Base-by-base conservation (phyloP, 2,888 invertebrate genomes). In the Lepeophtheirus nordmannii region DNA sequence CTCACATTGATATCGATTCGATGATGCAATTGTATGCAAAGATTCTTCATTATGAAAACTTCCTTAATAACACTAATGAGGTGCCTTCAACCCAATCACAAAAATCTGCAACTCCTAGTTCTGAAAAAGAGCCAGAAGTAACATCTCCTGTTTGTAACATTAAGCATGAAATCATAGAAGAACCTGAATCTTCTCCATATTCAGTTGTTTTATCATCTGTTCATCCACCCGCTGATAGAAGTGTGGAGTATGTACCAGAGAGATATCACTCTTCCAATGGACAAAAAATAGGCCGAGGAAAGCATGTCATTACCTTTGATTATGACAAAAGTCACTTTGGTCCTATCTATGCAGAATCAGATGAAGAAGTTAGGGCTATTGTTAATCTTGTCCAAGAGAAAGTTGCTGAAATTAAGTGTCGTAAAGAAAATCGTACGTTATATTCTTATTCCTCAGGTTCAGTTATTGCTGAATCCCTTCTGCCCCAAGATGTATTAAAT, bases 241-340 rank as follows among this genome's bases (percentile, higher is more conserved):
- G 60, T 23, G 60, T 60, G 7, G 38, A 14, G 37, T 23, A 60
- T 14, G 60, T 60, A 17, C 14, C 60, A 10, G 60, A 38, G 3
- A 20, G 38, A 30, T 23, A 23, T 37, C 60, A 23, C 10, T 17
- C 37, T 22, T 37, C 60, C n/a, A 60, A 38, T 37, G 30, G 37
- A 46, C 46, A 53, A 10, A 23, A 56, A 53, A 22, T 63, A 14
- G 63, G 63, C 38, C 30, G 56, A 1, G 63, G 63, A 8, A 46
- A 63, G 23, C 20, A 56, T 20, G 22, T 53, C 12, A 30, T 63
- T 14, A 22, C 46, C 1, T 63, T 46, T 38, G 53, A 41, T 12
- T 46, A 56, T 23, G 53, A 56, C 20, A 63, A 63, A n/a, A 56
- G 63, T 37, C 22, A 56, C 53, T 53, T 63, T 53, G 63, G 63